Base-by-base conservation (phyloP, 2,797 vertebrate species). In the Artibeus jamaicensis region DNA sequence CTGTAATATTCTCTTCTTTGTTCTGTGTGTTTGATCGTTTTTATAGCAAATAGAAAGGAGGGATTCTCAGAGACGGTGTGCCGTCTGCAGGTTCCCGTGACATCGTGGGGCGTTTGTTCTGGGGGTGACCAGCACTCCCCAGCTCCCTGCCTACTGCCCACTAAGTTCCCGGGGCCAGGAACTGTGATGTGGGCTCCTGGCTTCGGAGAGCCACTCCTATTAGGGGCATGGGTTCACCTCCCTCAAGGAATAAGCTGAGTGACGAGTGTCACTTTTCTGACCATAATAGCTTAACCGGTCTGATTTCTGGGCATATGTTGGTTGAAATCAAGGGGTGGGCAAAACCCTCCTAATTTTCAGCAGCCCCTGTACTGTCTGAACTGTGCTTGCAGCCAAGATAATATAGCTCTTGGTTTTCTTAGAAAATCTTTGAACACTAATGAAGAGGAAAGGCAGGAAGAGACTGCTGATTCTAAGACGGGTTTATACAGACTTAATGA, bases 391-490 rank as follows among this genome's bases (percentile, higher is more conserved):
- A 79, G 8, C 37, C n/a, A 44, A 48, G 29, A 65, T 74, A 42
- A n/a, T 70, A 14, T 19, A 57, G 48, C 42, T 92, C 68, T 90
- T 67, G 26, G 42, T 85, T 94, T 94, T 92, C 93, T 94, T 71
- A 88, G 90, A 92, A 93, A 94, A 62, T 85, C 57, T 86, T 46
- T 78, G 39, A 73, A 32, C 24, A 29, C 32, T 77, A 68, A 89
- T 71, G 74, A 83, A 87, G 53, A 55, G 6, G 39, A 86, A 90
- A 92, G 39, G n/a, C 67, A 93, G 82, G 68, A 90, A 93, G 93
- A 48, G 42, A 42, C 53, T 87, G 19, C 39, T 34, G 53, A 37
- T 55, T 86, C 82, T 89, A 19, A 39, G 85, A 86, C 71, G 82
- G 29, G 44, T 81, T 96, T 83, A 15, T 2, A 18, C 34, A 81